phyloP scores from a whole-genome alignment of 1,140 invertebrate genomes.

The silkworm (Bombyx mori) region ASM3026992v2 NC_085109.1:9378501-9379000 shows the following conservation, averaged over 20 bases:
- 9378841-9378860: constrained; percentile 3
- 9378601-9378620: constrained; percentile 41
- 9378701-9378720: constrained; percentile 31
- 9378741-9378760: constrained; percentile 8
- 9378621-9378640: constrained; percentile 28
- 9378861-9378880: too few species aligned
- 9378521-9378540: constrained; percentile 31
- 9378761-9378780: constrained; percentile 7
- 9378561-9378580: constrained; percentile 44
- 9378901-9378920: too few species aligned
- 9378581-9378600: constrained; percentile 39
- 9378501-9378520: constrained; percentile 39
- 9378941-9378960: too few species aligned
- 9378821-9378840: constrained; percentile 39
- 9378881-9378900: too few species aligned
- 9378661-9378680: constrained; percentile 45
- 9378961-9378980: too few species aligned
- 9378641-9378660: constrained; percentile 47
- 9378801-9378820: constrained; percentile 16
- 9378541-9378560: constrained; percentile 42
- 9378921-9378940: too few species aligned
- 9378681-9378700: constrained; percentile 55
- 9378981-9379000: too few species aligned
- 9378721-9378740: constrained; percentile 3
- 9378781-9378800: constrained; percentile 41